Conservation (phyloP, 2,888 invertebrate species). For the Clanis bilineata region DNA sequence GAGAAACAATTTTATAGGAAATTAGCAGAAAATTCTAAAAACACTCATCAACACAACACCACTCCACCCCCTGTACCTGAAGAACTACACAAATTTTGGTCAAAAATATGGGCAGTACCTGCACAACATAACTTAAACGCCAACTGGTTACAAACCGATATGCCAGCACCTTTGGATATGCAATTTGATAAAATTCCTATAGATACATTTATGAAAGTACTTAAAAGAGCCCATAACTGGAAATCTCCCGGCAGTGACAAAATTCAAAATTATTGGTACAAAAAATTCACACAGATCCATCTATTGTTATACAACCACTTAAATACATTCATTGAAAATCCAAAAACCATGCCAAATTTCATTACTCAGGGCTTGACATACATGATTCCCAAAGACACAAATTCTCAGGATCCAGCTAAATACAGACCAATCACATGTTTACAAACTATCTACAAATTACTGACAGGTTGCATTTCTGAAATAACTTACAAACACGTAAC, state of each 20-base stretch:
- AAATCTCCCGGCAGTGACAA: background rate
- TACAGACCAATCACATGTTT: slow-evolving; percentile 37
- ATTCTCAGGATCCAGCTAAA: slow-evolving; percentile 27
- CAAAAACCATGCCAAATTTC: slow-evolving; percentile 20
- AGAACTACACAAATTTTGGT: too few relatives aligned
- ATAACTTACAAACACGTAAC: slow-evolving; percentile 24
- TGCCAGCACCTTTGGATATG: too few relatives aligned
- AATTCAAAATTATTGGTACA: background rate
- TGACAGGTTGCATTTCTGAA: slow-evolving; percentile 27
- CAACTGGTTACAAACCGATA: background rate
- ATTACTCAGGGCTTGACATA: slow-evolving; percentile 25
- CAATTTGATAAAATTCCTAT: too few relatives aligned
- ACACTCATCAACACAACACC: too few relatives aligned
- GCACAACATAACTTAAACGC: background rate
- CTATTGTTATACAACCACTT: slow-evolving; percentile 6
- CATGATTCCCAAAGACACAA: slow-evolving; percentile 29
- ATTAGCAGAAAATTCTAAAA: too few relatives aligned
- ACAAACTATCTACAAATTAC: slow-evolving; percentile 33
- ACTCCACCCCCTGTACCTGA: too few relatives aligned
- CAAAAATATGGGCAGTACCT: too few relatives aligned
- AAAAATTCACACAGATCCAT: background rate
- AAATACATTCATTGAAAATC: slow-evolving; percentile 21
- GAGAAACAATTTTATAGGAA: too few relatives aligned
- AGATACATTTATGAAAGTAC: background rate
- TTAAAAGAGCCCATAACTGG: background rate